Evolutionary conservation across 2,113 vertebrate species (phyloP), one percentile per base, ranked within the genome.

Genomic region (Erinaceus europaeus): DNA sequence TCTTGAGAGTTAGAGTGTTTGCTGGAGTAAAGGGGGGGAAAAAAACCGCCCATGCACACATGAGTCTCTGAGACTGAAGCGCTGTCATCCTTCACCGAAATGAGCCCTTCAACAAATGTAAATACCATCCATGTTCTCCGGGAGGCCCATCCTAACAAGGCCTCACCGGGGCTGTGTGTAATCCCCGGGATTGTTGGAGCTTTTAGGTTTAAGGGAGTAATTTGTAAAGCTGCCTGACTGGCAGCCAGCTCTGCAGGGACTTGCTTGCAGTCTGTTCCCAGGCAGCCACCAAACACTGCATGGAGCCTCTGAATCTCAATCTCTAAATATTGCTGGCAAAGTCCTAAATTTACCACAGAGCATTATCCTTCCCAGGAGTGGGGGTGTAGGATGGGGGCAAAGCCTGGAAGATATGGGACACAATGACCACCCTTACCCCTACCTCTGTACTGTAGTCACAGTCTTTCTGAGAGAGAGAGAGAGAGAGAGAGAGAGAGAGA

Each of bases 141-240:
- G 67, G 86, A 90, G 90, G 48, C 84, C 95, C 25, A 23, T 93
- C 93, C 95, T 27, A 17, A 88, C 93, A 76, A 94, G 95, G 90
- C 95, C 92, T 90, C 2, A n/a, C n/a, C n/a, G n/a, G n/a, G 12
- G 14, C 65, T 40, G 89, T 25, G 89, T 25, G 0, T 97, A 96
- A 97, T 95, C 97, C 96, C 8, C 0, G n/a, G 96, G 97, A 96
- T 97, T 94, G 96, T 89, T n/a, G 93, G 90, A 94, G 96, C 96
- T 78, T 97, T 97, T 90, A 91, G 89, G 75, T 95, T 90, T 86
- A 94, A 93, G 80, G 71, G 92, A 95, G 97, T 91, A 61, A 96
- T 97, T 96, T 96, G 96, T 96, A 86, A 0, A 68, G 88, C 94
- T n/a, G 11, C 94, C 92, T 90, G 95, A 93, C 92, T 93, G 44